These are phyloP conservation scores for Gymnobelideus leadbeateri DNA, from an alignment of 2,113 vertebrate genomes.

Conservation along the genomic window DNA sequence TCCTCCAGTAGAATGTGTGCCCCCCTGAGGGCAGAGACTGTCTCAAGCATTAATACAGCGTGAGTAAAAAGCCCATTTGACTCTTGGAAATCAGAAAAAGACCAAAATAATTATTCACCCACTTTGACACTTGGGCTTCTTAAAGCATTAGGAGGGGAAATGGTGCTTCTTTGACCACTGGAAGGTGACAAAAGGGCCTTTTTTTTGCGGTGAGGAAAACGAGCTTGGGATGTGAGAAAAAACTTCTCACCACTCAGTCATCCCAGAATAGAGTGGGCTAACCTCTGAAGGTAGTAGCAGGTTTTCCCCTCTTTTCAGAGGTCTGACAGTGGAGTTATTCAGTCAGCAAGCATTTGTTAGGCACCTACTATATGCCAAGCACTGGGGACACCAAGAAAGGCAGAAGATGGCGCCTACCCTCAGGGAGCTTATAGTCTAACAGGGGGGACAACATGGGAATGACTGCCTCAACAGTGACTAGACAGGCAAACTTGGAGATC, in stretches of 20 bases:
- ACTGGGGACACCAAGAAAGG: not conserved
- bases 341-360: not conserved
- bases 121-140: not conserved
- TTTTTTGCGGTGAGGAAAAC: not conserved
- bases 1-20: not conserved
- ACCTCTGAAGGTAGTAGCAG: not conserved
- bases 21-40: not conserved
- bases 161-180: no score
- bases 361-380: not conserved
- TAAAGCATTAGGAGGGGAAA: not conserved
- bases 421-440: not conserved
- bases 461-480: accelerated
- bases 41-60: not conserved
- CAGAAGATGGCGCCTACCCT: not conserved
- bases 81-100: not conserved
- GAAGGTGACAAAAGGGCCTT: not conserved
- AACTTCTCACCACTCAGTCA: not conserved
- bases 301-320: not conserved
- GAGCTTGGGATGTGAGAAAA: not conserved
- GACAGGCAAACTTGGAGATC: not conserved
- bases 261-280: not conserved
- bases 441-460: not conserved
- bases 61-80: not conserved
- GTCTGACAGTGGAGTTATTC: not conserved
- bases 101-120: not conserved